Conservation (phyloP, 37 sponge, comb jelly and placozoan genomes). For the Chondrosia reniformis region DNA sequence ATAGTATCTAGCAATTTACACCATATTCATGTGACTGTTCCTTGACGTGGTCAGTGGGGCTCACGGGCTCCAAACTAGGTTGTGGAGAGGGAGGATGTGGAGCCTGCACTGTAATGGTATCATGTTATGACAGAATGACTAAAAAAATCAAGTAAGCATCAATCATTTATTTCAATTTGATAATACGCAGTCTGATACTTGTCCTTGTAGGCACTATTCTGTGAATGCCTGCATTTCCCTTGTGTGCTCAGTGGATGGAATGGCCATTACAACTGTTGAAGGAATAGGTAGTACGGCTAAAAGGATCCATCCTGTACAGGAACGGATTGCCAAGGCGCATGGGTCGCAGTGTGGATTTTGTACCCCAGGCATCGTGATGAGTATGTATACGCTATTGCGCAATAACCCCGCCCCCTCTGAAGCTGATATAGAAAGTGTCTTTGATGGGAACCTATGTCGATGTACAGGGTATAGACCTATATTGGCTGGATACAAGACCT, state of each 20-base stretch:
- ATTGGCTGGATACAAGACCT: conserved; percentile 79
- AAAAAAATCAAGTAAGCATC: conserved; percentile 32
- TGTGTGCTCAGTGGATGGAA: conserved; percentile 70
- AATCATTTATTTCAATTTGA: background rate
- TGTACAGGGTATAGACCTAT: conserved; percentile 92
- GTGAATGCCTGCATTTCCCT: conserved; percentile 83
- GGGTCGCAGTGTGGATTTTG: conserved; percentile 95
- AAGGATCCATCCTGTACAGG: conserved; percentile 77
- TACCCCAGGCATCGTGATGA: conserved; percentile 92
- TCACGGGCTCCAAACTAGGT: conserved; percentile 83
- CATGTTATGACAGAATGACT: conserved; percentile 29
- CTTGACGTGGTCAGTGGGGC: conserved; percentile 41
- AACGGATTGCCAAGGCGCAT: conserved; percentile 77
- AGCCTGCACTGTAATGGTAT: conserved; percentile 92
- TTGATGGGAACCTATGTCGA: conserved; percentile 88
- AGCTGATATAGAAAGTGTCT: conserved; percentile 70
- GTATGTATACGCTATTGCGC: conserved; percentile 88
- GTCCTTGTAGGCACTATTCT: conserved; percentile 41
- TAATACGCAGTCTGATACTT: background rate
- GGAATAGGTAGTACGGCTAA: conserved; percentile 71
- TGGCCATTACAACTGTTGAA: conserved; percentile 88
- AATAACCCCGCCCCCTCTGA: conserved; percentile 68
- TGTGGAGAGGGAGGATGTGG: conserved; percentile 95
- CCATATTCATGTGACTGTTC: background rate
- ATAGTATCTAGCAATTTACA: background rate